A percentile compares a stretch with the other conserved stretches of the same genome.
phyloP scores from a whole-genome alignment of 2,113 vertebrate species.

The Lonchura striata region DNA sequence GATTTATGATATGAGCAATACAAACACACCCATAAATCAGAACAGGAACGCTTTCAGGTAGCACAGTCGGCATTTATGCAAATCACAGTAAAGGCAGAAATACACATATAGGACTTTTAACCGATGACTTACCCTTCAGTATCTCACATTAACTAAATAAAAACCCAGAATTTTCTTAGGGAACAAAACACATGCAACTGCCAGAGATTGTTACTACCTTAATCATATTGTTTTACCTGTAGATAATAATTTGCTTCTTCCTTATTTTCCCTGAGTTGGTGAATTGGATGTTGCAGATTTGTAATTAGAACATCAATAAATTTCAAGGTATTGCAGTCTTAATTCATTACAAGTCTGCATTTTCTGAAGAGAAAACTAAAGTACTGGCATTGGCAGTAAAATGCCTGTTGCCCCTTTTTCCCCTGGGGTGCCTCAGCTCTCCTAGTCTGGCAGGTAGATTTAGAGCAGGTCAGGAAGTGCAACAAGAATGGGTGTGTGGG shows the following conservation, averaged over 20 bases:
- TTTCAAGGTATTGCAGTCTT: not conserved
- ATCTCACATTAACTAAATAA: not conserved
- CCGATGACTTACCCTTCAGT: constrained; percentile 23
- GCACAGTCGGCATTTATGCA: constrained; percentile 75
- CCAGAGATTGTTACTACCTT: not conserved
- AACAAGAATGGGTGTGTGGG: not conserved
- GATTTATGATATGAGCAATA: constrained; percentile 85
- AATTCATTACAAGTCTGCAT: not conserved
- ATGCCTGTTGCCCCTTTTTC: not conserved
- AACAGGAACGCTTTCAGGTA: constrained; percentile 74
- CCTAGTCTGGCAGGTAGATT: not conserved
- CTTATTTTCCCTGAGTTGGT: not conserved
- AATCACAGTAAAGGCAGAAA: constrained; percentile 53
- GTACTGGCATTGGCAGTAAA: not conserved
- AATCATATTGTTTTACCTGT: not conserved
- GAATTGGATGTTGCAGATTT: not conserved
- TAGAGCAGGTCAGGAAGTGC: not conserved
- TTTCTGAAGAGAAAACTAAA: not conserved
- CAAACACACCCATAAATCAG: constrained; percentile 87
- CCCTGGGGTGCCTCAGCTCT: not conserved
- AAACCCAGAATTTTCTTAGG: not conserved
- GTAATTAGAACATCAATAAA: not conserved
- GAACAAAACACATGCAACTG: not conserved
- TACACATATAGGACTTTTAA: constrained; percentile 20
- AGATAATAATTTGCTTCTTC: not conserved